A percentile compares a stretch with the other conserved stretches of the same genome.
These are phyloP conservation scores for Athetis lepigone DNA, from an alignment of 2,888 invertebrate species.

Conservation along the genomic window DNA sequence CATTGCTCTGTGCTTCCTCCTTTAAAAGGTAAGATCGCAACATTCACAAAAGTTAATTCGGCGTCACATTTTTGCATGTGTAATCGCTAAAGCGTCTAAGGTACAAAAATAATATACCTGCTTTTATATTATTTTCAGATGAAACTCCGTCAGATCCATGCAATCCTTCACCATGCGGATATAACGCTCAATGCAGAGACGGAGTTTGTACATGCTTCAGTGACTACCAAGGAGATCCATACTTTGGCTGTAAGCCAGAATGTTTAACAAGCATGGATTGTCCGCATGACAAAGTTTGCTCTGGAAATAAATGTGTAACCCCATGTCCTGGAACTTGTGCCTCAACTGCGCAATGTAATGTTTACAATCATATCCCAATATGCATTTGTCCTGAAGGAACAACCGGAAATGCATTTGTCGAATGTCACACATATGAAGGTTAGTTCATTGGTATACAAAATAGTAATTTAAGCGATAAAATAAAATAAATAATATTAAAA, in stretches of 20 bases:
- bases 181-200: constrained; percentile 91
- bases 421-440: constrained; percentile 91
- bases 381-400: constrained; percentile 92
- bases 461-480: background rate
- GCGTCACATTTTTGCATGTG: background rate
- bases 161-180: constrained; percentile 93
- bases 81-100: background rate
- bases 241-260: constrained; percentile 94
- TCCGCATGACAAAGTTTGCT: constrained; percentile 92
- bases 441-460: constrained; percentile 57
- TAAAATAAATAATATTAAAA: background rate
- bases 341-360: constrained; percentile 89
- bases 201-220: constrained; percentile 93
- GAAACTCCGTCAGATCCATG: constrained; percentile 91
- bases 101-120: background rate
- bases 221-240: constrained; percentile 94
- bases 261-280: constrained; percentile 95
- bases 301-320: constrained; percentile 93
- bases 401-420: constrained; percentile 93
- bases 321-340: constrained; percentile 94
- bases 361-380: constrained; percentile 92
- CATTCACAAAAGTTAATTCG: background rate
- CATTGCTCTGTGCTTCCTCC: constrained; percentile 90
- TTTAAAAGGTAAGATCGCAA: constrained; percentile 72
- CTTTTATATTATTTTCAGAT: constrained; percentile 77